Base-by-base conservation (phyloP, 2,797 vertebrate genomes). In the Chrosomus eos region DNA sequence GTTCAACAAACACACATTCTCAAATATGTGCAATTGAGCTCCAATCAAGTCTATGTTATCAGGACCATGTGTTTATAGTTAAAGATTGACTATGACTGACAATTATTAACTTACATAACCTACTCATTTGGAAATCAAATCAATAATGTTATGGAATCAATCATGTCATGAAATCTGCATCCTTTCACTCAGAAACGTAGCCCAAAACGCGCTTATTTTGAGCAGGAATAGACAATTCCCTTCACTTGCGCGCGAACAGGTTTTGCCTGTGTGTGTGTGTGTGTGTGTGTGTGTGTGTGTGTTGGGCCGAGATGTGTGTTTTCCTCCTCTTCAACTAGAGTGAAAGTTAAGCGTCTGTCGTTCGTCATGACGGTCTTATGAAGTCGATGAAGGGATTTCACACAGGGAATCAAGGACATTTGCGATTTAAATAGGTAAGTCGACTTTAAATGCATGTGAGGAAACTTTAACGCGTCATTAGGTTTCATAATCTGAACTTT, bases 101-200 rank as follows among this genome's bases (percentile, higher is more conserved):
- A 78, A 78, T 60, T 4, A 84, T 78, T 70, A 71, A 84, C 74
- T 58, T 68, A 21, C 18, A 62, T n/a, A 74, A 60, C 11, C 19
- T 21, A 64, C 60, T 38, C 31, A 8, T 16, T 64, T 62, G 48
- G 55, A 67, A 23, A 53, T 76, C 31, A 67, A 23, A 67, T 76
- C 31, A 53, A 53, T 53, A 48, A 53, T 82, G 2, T 18, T 33
- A 26, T 38, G 16, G 6, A 66, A 53, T 72, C 60, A 45, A 5
- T 79, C 8, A 10, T 40, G 36, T 76, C 6, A 43, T 45, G 53
- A 33, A 26, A n/a, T 40, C 1, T 40, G 10, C 67, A 7, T 28
- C 14, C 53, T 28, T 28, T 18, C 0, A 26, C 11, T 51, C 10
- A 51, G 2, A 48, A 16, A 23, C 76, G 2, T 11, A 60, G 26